Conservation (phyloP, 2,113 vertebrate species). For the Papio anubis region DNA sequence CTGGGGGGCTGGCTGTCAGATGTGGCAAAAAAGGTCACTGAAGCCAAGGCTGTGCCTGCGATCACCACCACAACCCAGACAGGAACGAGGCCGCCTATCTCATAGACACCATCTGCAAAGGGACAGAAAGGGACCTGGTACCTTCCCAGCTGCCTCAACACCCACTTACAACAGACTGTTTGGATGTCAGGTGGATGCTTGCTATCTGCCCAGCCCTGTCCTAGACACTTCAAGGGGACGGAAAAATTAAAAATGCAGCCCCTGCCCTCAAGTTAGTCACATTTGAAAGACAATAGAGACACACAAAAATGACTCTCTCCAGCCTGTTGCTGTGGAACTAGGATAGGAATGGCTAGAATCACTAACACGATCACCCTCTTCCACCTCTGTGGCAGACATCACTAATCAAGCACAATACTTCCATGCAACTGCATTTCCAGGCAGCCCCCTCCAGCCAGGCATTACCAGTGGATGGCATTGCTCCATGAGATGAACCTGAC, state of each 20-base stretch:
- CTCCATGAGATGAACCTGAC: background rate
- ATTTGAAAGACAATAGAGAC: background rate
- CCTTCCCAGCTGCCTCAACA: background rate
- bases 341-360: background rate
- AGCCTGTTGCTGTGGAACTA: background rate
- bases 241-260: background rate
- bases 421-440: background rate
- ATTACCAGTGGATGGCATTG: background rate
- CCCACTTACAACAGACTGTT: background rate
- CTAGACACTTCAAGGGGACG: background rate
- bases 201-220: background rate
- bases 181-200: background rate
- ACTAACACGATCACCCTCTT: background rate
- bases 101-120: slow-evolving; percentile 87
- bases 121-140: background rate
- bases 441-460: background rate
- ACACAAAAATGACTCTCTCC: background rate
- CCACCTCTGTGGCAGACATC: background rate
- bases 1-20: slow-evolving; percentile 89
- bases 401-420: background rate
- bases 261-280: background rate
- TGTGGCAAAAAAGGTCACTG: slow-evolving; percentile 89
- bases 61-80: slow-evolving; percentile 90
- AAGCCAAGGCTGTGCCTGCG: slow-evolving; percentile 84
- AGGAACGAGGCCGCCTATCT: slow-evolving; percentile 90